These are phyloP conservation scores for Ganaspis brasiliensis DNA, from an alignment of 2,888 invertebrate genomes.

Conservation along the genomic window DNA sequence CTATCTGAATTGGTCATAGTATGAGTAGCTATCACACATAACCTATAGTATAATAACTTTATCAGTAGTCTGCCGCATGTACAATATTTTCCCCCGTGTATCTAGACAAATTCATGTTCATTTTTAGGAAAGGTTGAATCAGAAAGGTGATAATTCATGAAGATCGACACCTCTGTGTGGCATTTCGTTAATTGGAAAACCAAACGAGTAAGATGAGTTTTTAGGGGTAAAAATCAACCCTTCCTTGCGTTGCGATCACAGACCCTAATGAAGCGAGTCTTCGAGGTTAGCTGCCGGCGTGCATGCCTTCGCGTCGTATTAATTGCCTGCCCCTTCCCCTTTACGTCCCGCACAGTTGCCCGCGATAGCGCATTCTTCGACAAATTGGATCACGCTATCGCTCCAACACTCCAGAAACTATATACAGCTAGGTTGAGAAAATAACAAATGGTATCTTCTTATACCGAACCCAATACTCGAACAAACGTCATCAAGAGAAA, in stretches of 20 bases:
- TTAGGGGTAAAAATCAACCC: conserved; percentile 74
- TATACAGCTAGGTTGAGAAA: conserved; percentile 61
- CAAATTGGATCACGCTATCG: conserved; percentile 78
- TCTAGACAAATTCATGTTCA: no score
- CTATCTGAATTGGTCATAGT: no score
- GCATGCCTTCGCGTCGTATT: conserved; percentile 76
- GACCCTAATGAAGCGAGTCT: conserved; percentile 75
- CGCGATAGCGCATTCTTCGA: conserved; percentile 77
- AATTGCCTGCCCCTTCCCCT: conserved; percentile 69
- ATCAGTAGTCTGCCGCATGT: no score
- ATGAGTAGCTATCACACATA: no score
- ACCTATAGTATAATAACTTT: no score
- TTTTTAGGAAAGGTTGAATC: background rate
- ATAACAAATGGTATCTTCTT: conserved; percentile 58
- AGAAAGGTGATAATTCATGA: conserved; percentile 43
- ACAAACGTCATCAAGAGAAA: no score
- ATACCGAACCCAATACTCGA: no score
- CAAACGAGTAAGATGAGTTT: conserved; percentile 70
- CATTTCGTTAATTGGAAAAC: conserved; percentile 75
- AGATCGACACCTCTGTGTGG: conserved; percentile 61
- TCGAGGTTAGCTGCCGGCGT: conserved; percentile 71
- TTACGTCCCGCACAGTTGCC: conserved; percentile 66
- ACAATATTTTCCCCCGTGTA: no score
- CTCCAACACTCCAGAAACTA: conserved; percentile 65
- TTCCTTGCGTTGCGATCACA: conserved; percentile 61